These are phyloP conservation scores for Cheilosia vulpina DNA, from an alignment of 2,888 invertebrate genomes.

Conservation along the genomic window DNA sequence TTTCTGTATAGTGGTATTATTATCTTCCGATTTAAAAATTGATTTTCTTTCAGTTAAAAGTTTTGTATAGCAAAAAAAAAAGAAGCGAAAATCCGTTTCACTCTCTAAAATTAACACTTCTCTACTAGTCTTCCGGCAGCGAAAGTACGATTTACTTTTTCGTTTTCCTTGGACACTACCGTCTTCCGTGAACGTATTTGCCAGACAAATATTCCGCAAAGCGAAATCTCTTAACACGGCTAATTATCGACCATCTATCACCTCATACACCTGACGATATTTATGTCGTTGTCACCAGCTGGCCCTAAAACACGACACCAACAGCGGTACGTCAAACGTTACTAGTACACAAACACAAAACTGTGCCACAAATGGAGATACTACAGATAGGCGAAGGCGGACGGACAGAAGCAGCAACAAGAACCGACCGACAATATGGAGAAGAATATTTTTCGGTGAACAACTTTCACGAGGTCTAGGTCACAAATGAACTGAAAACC, in stretches of 20 bases:
- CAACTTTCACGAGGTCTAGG: constrained; percentile 83
- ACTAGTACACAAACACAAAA: constrained; percentile 30
- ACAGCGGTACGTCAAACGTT: constrained; percentile 23
- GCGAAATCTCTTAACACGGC: constrained; percentile 57
- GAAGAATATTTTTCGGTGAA: constrained; percentile 70
- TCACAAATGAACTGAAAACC: constrained; percentile 81
- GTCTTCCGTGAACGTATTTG: constrained; percentile 32
- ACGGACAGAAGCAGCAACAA: constrained; percentile 5
- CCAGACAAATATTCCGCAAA: constrained; percentile 39
- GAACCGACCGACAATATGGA: constrained; percentile 12
- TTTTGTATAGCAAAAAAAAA: constrained; percentile 5
- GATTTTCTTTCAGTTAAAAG: constrained; percentile 9
- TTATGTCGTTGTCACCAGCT: constrained; percentile 10
- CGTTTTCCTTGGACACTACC: constrained; percentile 24
- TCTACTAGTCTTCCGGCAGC: constrained; percentile 40
- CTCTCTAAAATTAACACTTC: constrained; percentile 60
- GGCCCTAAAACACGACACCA: constrained; percentile 4
- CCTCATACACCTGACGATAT: constrained; percentile 35
- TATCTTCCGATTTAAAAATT: constrained; percentile 20
- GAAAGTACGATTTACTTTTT: constrained; percentile 58
- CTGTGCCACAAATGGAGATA: constrained; percentile 19
- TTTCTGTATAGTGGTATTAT: not conserved
- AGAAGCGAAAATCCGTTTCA: constrained; percentile 52
- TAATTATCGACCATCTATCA: constrained; percentile 67
- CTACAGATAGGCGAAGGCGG: constrained; percentile 9